Conservation (phyloP, 2,797 vertebrate genomes). For the Urosaurus nigricauda region DNA sequence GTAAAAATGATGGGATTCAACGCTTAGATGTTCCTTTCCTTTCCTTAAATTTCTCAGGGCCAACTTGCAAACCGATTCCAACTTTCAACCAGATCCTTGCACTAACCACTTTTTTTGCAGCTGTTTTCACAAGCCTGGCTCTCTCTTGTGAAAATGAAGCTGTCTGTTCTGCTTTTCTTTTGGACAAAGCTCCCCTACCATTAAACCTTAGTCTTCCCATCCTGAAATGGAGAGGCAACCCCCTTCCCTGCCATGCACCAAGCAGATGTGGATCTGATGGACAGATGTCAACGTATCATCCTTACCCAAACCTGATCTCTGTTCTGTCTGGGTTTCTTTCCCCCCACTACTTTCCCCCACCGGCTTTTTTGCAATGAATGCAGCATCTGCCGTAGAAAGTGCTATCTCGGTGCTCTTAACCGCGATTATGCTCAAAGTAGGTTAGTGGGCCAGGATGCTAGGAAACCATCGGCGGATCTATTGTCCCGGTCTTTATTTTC, state of each 20-base stretch:
- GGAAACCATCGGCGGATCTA: neutral
- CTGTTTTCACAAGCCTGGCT: neutral
- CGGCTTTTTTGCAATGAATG: neutral
- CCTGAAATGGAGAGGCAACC: neutral
- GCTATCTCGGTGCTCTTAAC: neutral
- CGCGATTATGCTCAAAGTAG: constrained; percentile 29
- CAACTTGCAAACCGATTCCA: neutral
- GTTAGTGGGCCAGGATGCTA: constrained; percentile 37
- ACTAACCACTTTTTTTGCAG: neutral
- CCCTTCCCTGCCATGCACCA: neutral
- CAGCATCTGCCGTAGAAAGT: constrained; percentile 4
- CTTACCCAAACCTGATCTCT: neutral
- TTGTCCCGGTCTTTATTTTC: constrained; percentile 1
- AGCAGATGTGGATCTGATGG: neutral
- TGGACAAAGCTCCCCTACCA: neutral
- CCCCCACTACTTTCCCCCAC: neutral
- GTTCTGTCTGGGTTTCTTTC: neutral
- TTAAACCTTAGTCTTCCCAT: neutral
- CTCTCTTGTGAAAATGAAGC: neutral
- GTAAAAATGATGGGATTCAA: too few species aligned
- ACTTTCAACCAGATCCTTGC: neutral
- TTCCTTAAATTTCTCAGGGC: neutral
- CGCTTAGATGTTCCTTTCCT: too few species aligned
- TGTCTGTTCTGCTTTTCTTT: neutral
- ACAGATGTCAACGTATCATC: neutral